A percentile compares a stretch with the other conserved stretches of the same genome.
Evolutionary conservation across 2,797 vertebrate genomes (phyloP).

Genomic region (Champsocephalus esox): DNA sequence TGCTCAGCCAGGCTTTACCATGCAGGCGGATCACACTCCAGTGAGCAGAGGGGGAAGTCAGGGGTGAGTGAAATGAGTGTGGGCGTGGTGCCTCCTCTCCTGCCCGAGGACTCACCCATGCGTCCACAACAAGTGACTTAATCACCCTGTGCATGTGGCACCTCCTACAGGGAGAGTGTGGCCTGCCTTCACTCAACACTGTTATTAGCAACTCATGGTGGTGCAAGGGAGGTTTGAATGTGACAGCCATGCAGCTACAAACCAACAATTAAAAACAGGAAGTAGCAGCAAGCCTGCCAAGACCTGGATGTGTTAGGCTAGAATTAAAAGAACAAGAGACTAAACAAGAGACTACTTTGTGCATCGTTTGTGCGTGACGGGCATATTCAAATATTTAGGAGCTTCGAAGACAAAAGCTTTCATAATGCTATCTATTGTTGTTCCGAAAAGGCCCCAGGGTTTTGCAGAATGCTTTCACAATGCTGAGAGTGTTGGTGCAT

Average conservation of each 20-base stretch:
- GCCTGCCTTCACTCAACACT: slow-evolving; percentile 34
- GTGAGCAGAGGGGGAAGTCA: slow-evolving; percentile 3
- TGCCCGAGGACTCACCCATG: neutral
- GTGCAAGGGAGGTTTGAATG: slow-evolving; percentile 26
- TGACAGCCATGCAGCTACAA: slow-evolving; percentile 44
- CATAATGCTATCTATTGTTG: slow-evolving; percentile 42
- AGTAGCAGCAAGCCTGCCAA: slow-evolving; percentile 21
- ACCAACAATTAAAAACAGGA: slow-evolving; percentile 65
- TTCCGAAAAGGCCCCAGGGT: slow-evolving; percentile 35
- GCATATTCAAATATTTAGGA: slow-evolving; percentile 2
- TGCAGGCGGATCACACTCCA: neutral
- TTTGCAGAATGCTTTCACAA: slow-evolving; percentile 46
- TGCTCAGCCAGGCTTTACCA: slow-evolving; percentile 20
- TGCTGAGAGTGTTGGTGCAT: slow-evolving; percentile 39
- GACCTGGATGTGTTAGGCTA: slow-evolving; percentile 19
- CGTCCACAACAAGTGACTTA: slow-evolving; percentile 58
- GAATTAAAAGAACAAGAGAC: neutral
- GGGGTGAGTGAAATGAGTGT: slow-evolving; percentile 21
- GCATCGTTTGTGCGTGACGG: slow-evolving; percentile 18
- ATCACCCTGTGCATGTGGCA: slow-evolving; percentile 57
- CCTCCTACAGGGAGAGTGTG: slow-evolving; percentile 37
- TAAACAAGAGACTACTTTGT: slow-evolving; percentile 36
- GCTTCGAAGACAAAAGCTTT: slow-evolving; percentile 38
- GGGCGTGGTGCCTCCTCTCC: slow-evolving; percentile 11
- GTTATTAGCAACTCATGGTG: slow-evolving; percentile 64